These are phyloP conservation scores for Paedocypris sp. DNA, from an alignment of 2,113 vertebrate genomes.

Conservation along the genomic window DNA sequence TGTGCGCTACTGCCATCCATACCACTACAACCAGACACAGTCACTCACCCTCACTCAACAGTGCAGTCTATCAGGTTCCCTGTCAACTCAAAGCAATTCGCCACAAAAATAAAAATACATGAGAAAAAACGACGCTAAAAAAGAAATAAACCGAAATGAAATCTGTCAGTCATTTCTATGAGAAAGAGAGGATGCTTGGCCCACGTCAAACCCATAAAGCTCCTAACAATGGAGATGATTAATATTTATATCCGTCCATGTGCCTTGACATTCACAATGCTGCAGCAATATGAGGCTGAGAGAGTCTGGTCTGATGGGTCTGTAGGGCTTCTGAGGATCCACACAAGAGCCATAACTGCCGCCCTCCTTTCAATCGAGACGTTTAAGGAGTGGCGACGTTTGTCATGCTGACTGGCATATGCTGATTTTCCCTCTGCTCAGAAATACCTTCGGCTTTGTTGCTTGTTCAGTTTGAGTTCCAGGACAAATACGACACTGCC, in stretches of 20 bases:
- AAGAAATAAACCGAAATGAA: background rate
- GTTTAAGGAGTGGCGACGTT: background rate
- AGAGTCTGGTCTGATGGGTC: background rate
- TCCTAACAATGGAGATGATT: constrained; percentile 33
- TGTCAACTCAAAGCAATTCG: constrained; percentile 6
- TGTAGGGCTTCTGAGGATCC: background rate
- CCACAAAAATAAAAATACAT: background rate
- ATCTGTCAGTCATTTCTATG: constrained; percentile 32
- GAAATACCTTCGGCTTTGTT: too few relatives aligned
- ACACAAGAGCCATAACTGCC: constrained; percentile 16
- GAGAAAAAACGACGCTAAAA: too few relatives aligned
- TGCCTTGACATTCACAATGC: constrained; percentile 13
- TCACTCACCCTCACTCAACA: background rate
- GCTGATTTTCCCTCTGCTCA: constrained; percentile 16
- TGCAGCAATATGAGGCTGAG: background rate
- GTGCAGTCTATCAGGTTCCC: constrained; percentile 18
- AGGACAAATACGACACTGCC: too few relatives aligned
- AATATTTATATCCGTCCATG: constrained; percentile 39
- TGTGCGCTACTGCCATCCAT: constrained; percentile 13
- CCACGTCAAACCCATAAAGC: constrained; percentile 27
- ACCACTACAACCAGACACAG: background rate
- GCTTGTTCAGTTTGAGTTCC: too few relatives aligned
- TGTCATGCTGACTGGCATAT: background rate
- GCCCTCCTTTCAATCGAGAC: background rate
- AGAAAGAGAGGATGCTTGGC: constrained; percentile 26